phyloP scores from a whole-genome alignment of 2,888 invertebrate genomes.

The Dryadula phaetusa region DNA sequence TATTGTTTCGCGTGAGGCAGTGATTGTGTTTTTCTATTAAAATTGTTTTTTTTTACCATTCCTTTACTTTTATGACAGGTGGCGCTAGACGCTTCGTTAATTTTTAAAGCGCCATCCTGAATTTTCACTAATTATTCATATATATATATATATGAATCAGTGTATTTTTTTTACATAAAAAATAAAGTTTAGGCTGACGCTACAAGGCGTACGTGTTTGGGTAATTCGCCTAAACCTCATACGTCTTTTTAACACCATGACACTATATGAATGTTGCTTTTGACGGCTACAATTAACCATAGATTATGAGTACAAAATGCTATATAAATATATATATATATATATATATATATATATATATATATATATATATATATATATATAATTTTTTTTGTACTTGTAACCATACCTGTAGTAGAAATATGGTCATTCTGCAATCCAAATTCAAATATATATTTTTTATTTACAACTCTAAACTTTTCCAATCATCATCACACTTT shows the following conservation, averaged over 20 bases:
- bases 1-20: conserved; percentile 63
- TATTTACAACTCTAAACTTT: conserved; percentile 5
- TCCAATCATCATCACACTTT: conserved; percentile 1
- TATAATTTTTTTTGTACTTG: conserved; percentile 33
- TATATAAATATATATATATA: no score
- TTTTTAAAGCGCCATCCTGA: conserved; percentile 78
- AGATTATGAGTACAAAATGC: conserved; percentile 39
- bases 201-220: conserved; percentile 46
- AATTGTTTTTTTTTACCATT: conserved; percentile 28
- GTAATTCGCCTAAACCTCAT: neutral
- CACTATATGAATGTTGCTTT: conserved; percentile 46
- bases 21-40: conserved; percentile 62
- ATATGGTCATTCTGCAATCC: conserved; percentile 5
- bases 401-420: conserved; percentile 19
- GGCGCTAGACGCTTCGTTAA: conserved; percentile 73
- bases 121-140: conserved; percentile 51
- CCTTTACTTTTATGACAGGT: conserved; percentile 62
- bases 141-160: conserved; percentile 3
- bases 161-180: conserved; percentile 25
- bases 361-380: no score
- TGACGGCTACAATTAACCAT: conserved; percentile 34
- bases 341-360: no score
- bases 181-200: conserved; percentile 75
- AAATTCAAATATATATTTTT: conserved; percentile 13
- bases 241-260: conserved; percentile 25